Base-by-base conservation (phyloP, 2,888 invertebrate species). In the Drosophila neonasuta region DNA sequence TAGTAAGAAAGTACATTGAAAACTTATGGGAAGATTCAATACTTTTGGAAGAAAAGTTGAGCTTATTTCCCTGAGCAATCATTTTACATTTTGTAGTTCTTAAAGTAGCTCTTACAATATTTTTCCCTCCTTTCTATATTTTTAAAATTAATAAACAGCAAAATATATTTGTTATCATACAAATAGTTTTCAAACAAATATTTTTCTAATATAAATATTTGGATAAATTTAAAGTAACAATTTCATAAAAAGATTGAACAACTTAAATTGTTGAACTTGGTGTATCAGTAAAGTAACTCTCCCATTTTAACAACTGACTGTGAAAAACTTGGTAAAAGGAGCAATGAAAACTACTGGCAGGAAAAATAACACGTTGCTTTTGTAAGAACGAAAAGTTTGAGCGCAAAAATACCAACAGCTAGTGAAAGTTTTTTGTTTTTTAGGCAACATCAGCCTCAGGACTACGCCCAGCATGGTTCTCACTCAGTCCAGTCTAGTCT, bases 351-450 rank as follows among this genome's bases (percentile, higher is more conserved):
- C 58, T 46, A 51, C 56, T 58, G 46, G 52, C 34, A 39, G 29
- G 17, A 41, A 11, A 66, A 49, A 55, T 51, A 45, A 36, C 61
- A 61, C 56, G 49, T 71, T 57, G 41, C 48, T 52, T 55, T 44
- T 56, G 48, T 29, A 34, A 58, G 20, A 30, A 41, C 13, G 13
- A 36, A 58, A 69, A 68, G 57, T 71, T 58, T 7, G 41, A 66
- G 66, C 55, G 51, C 50, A 56, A 59, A 78, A 84, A 64, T 63
- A 54, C 56, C 58, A 72, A 67, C 66, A 50, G 61, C 57, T 39
- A 70, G 68, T 60, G 67, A 85, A 81, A 85, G 70, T 82, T 80
- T 49, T 15, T 9, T 34, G n/a, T 3, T 32, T 11, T 71, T 46
- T 32, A 24, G 29, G 24, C 48, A 64, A 64, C 15, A 55, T 36